These are phyloP conservation scores for Hyla sarda DNA, from an alignment of 2,113 vertebrate genomes.

Conservation along the genomic window DNA sequence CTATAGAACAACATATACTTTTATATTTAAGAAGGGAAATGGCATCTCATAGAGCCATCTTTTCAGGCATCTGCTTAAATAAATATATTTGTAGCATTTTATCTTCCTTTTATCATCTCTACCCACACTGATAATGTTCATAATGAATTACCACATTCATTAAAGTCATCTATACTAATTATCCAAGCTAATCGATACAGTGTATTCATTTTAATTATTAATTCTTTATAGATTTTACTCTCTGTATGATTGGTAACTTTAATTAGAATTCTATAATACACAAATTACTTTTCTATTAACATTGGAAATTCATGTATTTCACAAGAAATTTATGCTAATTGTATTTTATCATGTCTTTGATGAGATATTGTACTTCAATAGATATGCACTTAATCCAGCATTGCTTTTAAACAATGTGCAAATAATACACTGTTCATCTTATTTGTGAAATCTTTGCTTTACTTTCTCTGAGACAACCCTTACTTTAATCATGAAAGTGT, in stretches of 20 bases:
- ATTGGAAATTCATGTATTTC: constrained; percentile 39
- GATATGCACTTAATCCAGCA: constrained; percentile 16
- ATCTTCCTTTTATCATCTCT: neutral
- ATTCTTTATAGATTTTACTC: constrained; percentile 43
- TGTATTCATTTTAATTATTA: constrained; percentile 49
- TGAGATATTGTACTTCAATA: constrained; percentile 38
- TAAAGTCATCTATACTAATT: constrained; percentile 45
- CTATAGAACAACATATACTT: neutral
- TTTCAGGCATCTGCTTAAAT: neutral
- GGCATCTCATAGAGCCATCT: neutral
- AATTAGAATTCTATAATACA: constrained; percentile 42
- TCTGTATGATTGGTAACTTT: constrained; percentile 52
- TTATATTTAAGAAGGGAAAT: neutral
- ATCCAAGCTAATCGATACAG: constrained; percentile 42
- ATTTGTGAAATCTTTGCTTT: neutral
- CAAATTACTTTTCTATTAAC: constrained; percentile 30
- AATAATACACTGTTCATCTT: constrained; percentile 29
- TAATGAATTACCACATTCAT: constrained; percentile 36
- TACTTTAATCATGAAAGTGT: neutral
- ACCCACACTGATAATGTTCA: neutral
- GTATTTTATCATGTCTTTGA: constrained; percentile 31
- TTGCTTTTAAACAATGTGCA: neutral
- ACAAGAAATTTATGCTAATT: constrained; percentile 34
- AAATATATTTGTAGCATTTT: constrained; percentile 22
- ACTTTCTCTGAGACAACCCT: neutral